Percentiles rank a stretch among this genome's conserved stretches.
Evolutionary conservation across 2,113 vertebrate genomes (phyloP).

Genomic region (Gobius niger): DNA sequence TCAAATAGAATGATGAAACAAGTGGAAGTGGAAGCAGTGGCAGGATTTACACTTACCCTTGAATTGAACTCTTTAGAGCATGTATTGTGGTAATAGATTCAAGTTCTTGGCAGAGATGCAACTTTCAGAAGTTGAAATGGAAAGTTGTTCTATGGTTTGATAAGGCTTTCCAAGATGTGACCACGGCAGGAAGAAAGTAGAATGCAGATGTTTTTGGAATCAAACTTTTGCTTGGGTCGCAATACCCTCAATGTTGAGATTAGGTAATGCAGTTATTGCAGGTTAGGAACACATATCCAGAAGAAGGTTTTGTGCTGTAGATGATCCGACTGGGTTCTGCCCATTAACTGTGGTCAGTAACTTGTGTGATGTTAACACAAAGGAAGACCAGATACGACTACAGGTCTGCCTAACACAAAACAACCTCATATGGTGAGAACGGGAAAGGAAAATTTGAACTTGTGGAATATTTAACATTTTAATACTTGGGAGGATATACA

Average conservation of each 20-base stretch:
- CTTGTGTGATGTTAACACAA: neutral
- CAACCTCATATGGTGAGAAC: too few species aligned
- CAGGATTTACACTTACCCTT: constrained; percentile 34
- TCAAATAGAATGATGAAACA: neutral
- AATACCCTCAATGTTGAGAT: neutral
- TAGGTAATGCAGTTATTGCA: neutral
- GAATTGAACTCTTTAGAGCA: neutral
- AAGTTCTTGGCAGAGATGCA: constrained; percentile 30
- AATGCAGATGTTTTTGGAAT: neutral
- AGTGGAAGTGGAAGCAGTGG: neutral
- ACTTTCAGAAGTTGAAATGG: constrained; percentile 43
- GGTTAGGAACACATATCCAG: neutral
- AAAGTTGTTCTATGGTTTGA: constrained; percentile 4
- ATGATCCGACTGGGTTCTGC: neutral
- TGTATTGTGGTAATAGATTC: neutral
- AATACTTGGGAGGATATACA: too few species aligned
- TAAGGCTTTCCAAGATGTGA: constrained; percentile 5
- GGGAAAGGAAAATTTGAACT: too few species aligned
- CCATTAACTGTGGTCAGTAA: neutral
- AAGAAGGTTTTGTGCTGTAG: neutral
- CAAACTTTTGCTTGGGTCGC: neutral
- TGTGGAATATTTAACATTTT: too few species aligned
- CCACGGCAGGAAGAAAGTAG: neutral
- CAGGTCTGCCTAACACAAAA: too few species aligned
- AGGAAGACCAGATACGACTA: too few species aligned